Evolutionary conservation across 2,888 invertebrate species (phyloP), one percentile per base, ranked within the genome.

Genomic region (Nomada ferruginata): DNA sequence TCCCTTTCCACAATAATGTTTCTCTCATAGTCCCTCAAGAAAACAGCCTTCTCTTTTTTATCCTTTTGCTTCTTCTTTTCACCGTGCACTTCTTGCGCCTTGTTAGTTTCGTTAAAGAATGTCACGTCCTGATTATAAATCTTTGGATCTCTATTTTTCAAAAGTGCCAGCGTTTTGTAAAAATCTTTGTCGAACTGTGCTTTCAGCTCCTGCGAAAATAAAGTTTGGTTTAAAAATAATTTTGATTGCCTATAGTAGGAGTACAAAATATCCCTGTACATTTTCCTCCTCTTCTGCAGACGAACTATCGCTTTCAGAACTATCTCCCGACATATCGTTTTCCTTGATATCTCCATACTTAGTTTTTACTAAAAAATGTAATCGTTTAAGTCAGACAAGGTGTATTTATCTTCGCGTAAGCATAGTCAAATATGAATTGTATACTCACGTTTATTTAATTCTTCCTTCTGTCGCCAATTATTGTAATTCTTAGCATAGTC

Each of bases 91-190:
- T 50, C 75, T 23, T 82, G 85, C 47, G 63, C 68, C 69, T 77
- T 76, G 0, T 59, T 63, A 11, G 83, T 81, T 9, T 83, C 53
- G 1, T 95, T 94, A 94, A 98, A 98, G 91, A 97, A 98, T 71
- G 95, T 95, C 47, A 95, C 95, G 72, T 95, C 95, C 57, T 96
- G 95, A 91, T 98, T 96, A 93, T 99, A 99, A 84, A 99, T 98
- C 87, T 95, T 95, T 0, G 98, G 98, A 94, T 99, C 97, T 91
- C 97, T 97, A 63, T 96, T 97, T 93, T 98, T 99, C 63, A 99
- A 94, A 69, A 96, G 96, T 0, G 98, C 95, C 2, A 99, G 94
- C 0, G 98, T 97, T 94, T 97, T 97, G 60, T 98, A 96, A 94
- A 99, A 99, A 85, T 97, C 96, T 87, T 97, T 96, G 91, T 99